Evolutionary conservation across 2,113 vertebrate genomes (phyloP).

Genomic region (Onychostruthus taczanowskii): DNA sequence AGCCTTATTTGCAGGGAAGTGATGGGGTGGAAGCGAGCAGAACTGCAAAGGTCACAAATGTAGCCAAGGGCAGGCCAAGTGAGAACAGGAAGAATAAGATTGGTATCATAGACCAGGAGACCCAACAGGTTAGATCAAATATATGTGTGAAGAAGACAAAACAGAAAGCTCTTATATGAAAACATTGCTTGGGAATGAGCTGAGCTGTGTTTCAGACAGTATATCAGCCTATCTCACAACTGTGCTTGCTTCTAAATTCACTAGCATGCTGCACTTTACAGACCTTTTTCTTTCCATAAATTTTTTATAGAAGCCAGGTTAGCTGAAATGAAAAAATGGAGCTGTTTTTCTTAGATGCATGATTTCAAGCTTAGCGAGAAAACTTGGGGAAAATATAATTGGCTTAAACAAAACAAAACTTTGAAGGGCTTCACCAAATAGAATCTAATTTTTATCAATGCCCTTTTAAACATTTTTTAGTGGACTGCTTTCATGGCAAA

Average conservation of each 20-base stretch:
- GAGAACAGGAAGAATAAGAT: slow-evolving; percentile 46
- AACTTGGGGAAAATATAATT: neutral
- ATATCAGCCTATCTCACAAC: neutral
- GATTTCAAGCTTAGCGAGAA: neutral
- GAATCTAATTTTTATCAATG: slow-evolving; percentile 13
- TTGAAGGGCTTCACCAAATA: neutral
- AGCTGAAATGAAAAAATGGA: slow-evolving; percentile 11
- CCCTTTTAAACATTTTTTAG: neutral
- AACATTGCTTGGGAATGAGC: neutral
- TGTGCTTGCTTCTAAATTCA: slow-evolving; percentile 5
- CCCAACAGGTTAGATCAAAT: slow-evolving; percentile 29
- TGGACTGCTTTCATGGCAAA: neutral
- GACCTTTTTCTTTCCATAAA: neutral
- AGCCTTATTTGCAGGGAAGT: neutral
- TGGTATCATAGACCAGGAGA: neutral
- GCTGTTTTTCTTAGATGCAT: neutral
- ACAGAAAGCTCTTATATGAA: slow-evolving; percentile 16
- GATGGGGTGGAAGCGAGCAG: neutral
- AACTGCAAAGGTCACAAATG: neutral
- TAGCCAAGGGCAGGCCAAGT: neutral
- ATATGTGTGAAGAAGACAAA: slow-evolving; percentile 34
- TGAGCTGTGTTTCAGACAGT: neutral
- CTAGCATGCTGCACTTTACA: neutral
- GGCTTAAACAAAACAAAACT: neutral
- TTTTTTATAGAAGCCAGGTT: slow-evolving; percentile 27